phyloP scores from a whole-genome alignment of 2,888 invertebrate species.

The Craniophora ligustri region DNA sequence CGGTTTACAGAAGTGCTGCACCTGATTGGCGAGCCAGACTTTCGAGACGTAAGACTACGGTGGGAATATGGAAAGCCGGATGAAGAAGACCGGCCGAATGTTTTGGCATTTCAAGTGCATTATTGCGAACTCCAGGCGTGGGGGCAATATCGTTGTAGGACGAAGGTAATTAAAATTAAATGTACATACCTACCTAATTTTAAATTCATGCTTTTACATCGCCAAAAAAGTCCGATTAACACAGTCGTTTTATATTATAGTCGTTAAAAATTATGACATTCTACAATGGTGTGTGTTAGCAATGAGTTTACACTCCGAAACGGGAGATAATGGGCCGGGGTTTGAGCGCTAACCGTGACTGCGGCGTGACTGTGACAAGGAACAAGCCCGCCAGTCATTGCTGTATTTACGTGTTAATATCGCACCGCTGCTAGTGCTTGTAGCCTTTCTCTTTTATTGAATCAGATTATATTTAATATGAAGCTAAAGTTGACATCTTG shows the following conservation, averaged over 20 bases:
- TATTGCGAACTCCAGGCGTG: constrained; percentile 94
- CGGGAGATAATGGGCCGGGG: constrained; percentile 76
- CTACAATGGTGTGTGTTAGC: constrained; percentile 45
- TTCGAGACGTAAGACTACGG: constrained; percentile 89
- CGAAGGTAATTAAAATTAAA: constrained; percentile 87
- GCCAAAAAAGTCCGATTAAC: constrained; percentile 1
- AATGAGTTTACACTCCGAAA: constrained; percentile 66
- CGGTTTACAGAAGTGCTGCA: constrained; percentile 88
- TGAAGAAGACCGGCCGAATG: constrained; percentile 75
- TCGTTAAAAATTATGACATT: constrained; percentile 48
- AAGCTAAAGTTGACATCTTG: constrained; percentile 29
- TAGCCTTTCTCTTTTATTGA: constrained; percentile 52
- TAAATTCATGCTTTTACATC: background rate
- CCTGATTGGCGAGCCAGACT: constrained; percentile 90
- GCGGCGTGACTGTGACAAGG: constrained; percentile 65
- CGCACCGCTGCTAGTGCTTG: constrained; percentile 51
- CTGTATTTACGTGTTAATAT: constrained; percentile 61
- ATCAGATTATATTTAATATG: constrained; percentile 36
- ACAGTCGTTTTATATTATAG: constrained; percentile 23
- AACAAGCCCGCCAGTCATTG: constrained; percentile 61
- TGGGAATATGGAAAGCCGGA: constrained; percentile 89
- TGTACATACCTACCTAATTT: too few species aligned
- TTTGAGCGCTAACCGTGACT: constrained; percentile 69
- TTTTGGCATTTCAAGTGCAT: constrained; percentile 91
- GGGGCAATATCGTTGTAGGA: constrained; percentile 93